phyloP scores from a whole-genome alignment of 23 tunicate genomes.

The Trididemnum miniatum region DNA sequence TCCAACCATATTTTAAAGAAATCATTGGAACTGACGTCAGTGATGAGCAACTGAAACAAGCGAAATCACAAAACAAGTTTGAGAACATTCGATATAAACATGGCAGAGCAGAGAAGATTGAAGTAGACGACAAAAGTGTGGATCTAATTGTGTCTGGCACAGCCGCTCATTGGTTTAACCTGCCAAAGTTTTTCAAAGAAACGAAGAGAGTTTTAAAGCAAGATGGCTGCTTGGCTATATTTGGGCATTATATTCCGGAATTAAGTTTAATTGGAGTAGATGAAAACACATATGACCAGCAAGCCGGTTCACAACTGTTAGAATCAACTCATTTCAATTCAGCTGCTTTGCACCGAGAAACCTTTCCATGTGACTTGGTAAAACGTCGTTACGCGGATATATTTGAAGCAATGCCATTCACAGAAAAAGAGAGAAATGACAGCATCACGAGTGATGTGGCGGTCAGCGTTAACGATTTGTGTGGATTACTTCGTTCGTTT shows the following conservation, averaged over 20 bases:
- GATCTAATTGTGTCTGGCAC: constrained; percentile 51
- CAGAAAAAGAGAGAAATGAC: background rate
- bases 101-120: constrained; percentile 41
- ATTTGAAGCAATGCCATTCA: constrained; percentile 10
- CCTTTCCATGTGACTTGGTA: background rate
- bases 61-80: constrained; percentile 11
- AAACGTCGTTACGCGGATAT: background rate
- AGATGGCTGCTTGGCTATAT: constrained; percentile 37
- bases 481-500: background rate
- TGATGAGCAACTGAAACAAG: constrained; percentile 36
- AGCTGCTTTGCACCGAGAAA: background rate
- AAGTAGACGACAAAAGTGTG: constrained; percentile 30
- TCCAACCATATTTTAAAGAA: constrained; percentile 15
- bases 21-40: constrained; percentile 43
- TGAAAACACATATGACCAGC: too few relatives aligned
- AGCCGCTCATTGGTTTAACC: constrained; percentile 62
- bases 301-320: background rate
- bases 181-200: constrained; percentile 50
- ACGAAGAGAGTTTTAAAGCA: constrained; percentile 47
- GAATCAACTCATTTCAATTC: background rate
- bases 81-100: constrained; percentile 22
- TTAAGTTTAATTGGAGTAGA: background rate
- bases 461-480: background rate
- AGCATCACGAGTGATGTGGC: background rate
- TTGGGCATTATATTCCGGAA: background rate